Percentiles rank a stretch among this genome's conserved stretches.
Evolutionary conservation across 2,888 invertebrate genomes (phyloP).

Genomic region (Acronicta leporina): DNA sequence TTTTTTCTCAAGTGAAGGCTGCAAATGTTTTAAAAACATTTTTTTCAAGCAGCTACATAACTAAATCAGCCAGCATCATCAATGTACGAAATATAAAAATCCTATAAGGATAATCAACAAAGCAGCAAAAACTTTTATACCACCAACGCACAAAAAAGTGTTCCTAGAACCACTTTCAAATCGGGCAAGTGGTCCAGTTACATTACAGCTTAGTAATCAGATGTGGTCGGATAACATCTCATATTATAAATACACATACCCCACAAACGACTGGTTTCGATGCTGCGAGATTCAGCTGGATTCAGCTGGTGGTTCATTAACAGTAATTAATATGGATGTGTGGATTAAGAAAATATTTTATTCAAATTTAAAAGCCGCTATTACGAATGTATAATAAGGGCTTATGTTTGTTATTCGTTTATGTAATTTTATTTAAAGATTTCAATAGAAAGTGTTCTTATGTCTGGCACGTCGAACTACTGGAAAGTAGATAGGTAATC

Average conservation of each 20-base stretch:
- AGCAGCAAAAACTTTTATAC: slow-evolving; percentile 3
- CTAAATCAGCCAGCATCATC: too few species aligned
- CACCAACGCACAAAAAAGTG: slow-evolving; percentile 24
- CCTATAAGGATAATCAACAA: slow-evolving; percentile 11
- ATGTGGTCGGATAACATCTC: slow-evolving; percentile 48
- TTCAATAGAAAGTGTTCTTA: background rate
- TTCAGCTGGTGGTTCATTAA: slow-evolving; percentile 28
- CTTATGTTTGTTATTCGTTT: slow-evolving; percentile 3
- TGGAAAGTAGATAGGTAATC: too few species aligned
- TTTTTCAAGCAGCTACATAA: too few species aligned
- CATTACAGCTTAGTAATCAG: slow-evolving; percentile 48
- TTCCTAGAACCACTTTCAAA: slow-evolving; percentile 50
- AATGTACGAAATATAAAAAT: too few species aligned
- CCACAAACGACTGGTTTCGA: slow-evolving; percentile 34
- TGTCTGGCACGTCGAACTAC: too few species aligned
- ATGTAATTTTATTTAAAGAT: slow-evolving; percentile 2
- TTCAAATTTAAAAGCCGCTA: slow-evolving; percentile 10
- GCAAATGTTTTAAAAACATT: too few species aligned
- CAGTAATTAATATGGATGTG: slow-evolving; percentile 28
- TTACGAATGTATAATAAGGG: background rate
- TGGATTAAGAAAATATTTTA: slow-evolving; percentile 7
- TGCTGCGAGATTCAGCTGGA: slow-evolving; percentile 19
- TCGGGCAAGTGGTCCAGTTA: slow-evolving; percentile 32
- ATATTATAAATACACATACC: slow-evolving; percentile 46
- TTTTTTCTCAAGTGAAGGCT: too few species aligned